Percentiles rank a stretch among this genome's conserved stretches.
phyloP scores from a whole-genome alignment of 2,797 vertebrate genomes.

The Kryptopterus vitreolus region DNA sequence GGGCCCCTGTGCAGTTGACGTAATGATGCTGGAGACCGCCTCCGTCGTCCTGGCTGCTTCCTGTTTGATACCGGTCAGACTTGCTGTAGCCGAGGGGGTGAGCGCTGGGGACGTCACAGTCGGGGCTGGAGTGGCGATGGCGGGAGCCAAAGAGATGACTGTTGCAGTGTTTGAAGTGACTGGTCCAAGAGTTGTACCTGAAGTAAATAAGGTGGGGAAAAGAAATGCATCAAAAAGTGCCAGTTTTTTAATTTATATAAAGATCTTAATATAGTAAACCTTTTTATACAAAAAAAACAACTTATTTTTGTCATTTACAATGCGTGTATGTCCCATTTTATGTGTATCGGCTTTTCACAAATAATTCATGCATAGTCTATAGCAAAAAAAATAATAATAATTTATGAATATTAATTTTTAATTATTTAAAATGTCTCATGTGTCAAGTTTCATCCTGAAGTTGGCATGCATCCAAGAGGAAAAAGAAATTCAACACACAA shows the following conservation, averaged over 20 bases:
- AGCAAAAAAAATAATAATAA: no score
- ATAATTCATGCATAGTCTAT: no score
- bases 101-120: constrained; percentile 73
- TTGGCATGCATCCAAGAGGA: no score
- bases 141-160: constrained; percentile 81
- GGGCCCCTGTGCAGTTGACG: constrained; percentile 72
- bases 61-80: constrained; percentile 60
- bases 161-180: constrained; percentile 75
- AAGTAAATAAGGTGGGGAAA: constrained; percentile 31
- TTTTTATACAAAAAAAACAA: not conserved
- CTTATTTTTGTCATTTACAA: not conserved
- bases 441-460: no score
- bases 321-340: not conserved
- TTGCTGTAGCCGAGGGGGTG: constrained; percentile 75
- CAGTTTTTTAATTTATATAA: no score
- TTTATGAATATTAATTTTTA: no score
- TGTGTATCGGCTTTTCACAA: not conserved
- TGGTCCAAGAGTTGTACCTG: constrained; percentile 76
- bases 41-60: constrained; percentile 68
- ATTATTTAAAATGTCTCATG: no score
- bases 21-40: constrained; percentile 64
- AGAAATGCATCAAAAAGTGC: not conserved
- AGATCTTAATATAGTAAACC: not conserved
- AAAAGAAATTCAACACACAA: no score
- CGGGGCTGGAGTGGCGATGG: constrained; percentile 65